A percentile compares a stretch with the other conserved stretches of the same genome.
Conservation (phyloP, 2,888 invertebrate species). For the Vanessa cardui region DNA sequence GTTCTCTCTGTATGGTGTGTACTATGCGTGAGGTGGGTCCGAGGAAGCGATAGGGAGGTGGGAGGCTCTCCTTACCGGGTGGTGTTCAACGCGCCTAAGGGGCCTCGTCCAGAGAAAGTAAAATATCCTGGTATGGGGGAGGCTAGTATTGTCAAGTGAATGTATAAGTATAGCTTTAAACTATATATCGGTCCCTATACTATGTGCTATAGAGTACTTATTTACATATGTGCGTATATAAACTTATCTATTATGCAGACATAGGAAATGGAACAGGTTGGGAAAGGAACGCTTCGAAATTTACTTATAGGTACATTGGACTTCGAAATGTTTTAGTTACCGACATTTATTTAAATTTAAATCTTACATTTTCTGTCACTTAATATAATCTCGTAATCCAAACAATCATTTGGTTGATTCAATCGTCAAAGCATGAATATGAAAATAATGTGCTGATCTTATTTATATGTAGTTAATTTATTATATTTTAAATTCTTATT, state of each 20-base stretch:
- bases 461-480: no score
- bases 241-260: constrained; percentile 81
- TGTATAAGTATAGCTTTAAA: constrained; percentile 81
- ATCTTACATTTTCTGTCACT: background rate
- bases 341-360: constrained; percentile 54
- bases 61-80: constrained; percentile 51
- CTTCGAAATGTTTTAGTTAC: constrained; percentile 55
- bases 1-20: constrained; percentile 78
- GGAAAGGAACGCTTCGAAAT: constrained; percentile 66
- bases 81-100: constrained; percentile 71
- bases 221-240: constrained; percentile 78
- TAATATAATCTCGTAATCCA: background rate
- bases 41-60: constrained; percentile 48
- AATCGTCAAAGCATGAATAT: no score
- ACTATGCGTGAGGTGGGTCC: constrained; percentile 74
- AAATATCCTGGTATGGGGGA: constrained; percentile 81
- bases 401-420: no score
- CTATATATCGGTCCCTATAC: constrained; percentile 76
- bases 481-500: no score
- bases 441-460: no score
- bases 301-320: constrained; percentile 70
- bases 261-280: constrained; percentile 77
- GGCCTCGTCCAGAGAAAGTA: constrained; percentile 82
- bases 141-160: constrained; percentile 82
- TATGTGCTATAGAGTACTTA: constrained; percentile 72